Percentiles rank a stretch among this genome's conserved stretches.
These are phyloP conservation scores for Miniopterus natalensis DNA, from an alignment of 2,113 vertebrate genomes.

Conservation along the genomic window DNA sequence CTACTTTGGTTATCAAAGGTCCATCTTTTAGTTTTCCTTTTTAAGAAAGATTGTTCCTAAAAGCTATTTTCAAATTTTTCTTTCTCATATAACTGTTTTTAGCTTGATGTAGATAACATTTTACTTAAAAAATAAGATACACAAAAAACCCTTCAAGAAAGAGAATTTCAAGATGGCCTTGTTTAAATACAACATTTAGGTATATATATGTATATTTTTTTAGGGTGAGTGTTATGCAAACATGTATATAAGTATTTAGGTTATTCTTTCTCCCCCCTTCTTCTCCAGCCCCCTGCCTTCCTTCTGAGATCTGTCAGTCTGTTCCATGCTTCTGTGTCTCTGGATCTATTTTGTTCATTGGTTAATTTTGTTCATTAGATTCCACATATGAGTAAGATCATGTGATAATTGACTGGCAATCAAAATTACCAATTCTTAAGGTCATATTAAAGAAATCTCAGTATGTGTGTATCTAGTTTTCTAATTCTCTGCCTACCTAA, in stretches of 20 bases:
- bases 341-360: too few species aligned
- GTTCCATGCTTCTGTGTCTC: too few species aligned
- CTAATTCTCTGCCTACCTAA: not conserved
- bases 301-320: too few species aligned
- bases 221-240: too few species aligned
- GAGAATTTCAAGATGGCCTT: not conserved
- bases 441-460: not conserved
- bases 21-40: not conserved
- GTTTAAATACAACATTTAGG: not conserved
- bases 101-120: not conserved
- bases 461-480: not conserved
- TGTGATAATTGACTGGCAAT: not conserved
- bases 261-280: too few species aligned
- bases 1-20: not conserved
- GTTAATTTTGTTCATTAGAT: too few species aligned
- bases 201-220: not conserved
- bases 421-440: not conserved
- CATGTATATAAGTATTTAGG: too few species aligned
- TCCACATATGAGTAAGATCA: too few species aligned
- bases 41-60: not conserved
- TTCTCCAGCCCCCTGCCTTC: too few species aligned
- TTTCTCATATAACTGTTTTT: not conserved
- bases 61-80: not conserved
- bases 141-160: not conserved
- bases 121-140: constrained; percentile 6